These are phyloP conservation scores for Ursus arctos DNA, from an alignment of 2,113 vertebrate species.

Conservation along the genomic window DNA sequence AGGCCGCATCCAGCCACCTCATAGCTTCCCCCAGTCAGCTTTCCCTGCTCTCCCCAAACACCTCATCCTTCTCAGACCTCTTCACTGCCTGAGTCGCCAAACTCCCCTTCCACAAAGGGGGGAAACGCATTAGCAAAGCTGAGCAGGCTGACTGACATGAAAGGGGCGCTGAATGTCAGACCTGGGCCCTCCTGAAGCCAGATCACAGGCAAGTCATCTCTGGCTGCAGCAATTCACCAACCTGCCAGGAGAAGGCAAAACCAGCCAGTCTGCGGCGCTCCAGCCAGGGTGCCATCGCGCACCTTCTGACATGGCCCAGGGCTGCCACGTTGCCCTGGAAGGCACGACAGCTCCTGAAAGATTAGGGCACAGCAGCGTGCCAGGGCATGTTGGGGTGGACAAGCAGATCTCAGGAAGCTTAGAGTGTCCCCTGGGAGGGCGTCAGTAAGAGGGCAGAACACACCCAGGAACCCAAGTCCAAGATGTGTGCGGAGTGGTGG, in stretches of 20 bases:
- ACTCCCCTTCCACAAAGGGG: fast-evolving
- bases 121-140: background rate
- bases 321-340: background rate
- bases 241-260: background rate
- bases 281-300: background rate
- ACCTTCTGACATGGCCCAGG: background rate
- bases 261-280: no score
- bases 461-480: background rate
- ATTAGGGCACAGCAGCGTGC: background rate
- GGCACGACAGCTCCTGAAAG: background rate
- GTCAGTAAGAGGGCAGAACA: background rate
- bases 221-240: background rate
- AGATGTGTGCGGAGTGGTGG: background rate
- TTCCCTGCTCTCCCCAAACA: background rate
- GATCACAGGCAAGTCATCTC: background rate
- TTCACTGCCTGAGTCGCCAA: background rate
- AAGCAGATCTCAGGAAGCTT: background rate
- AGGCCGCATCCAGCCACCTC: background rate
- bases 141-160: background rate
- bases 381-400: background rate
- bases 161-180: background rate
- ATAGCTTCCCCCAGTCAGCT: background rate
- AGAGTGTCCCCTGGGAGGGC: background rate
- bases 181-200: background rate
- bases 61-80: background rate